A percentile compares a stretch with the other conserved stretches of the same genome.
phyloP scores from a whole-genome alignment of 2,797 vertebrate genomes.

The Jordanella pulchra region DNA sequence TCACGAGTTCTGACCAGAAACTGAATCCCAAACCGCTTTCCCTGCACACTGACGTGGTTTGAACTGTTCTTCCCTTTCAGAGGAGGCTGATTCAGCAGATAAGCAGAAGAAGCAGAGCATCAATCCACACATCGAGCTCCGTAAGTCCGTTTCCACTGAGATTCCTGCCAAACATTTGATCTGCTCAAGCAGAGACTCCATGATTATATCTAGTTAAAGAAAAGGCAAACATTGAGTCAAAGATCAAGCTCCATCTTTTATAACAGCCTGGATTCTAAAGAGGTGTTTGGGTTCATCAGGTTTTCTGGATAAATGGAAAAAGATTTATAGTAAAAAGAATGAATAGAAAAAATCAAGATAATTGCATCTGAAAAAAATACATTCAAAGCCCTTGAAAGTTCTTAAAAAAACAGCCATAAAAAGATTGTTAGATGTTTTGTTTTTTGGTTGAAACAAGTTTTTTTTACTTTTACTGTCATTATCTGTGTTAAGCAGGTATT shows the following conservation, averaged over 20 bases:
- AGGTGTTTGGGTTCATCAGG: not conserved
- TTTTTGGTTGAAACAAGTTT: too few species aligned
- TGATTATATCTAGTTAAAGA: too few species aligned
- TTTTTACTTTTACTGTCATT: too few species aligned
- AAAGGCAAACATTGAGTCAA: not conserved
- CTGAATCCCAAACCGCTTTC: not conserved
- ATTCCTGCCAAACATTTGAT: not conserved
- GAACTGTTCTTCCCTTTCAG: conserved; percentile 62
- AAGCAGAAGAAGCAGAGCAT: conserved; percentile 90
- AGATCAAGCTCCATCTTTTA: not conserved
- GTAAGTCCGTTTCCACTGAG: conserved; percentile 78
- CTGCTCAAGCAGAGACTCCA: not conserved
- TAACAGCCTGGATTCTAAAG: not conserved
- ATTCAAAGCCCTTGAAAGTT: too few species aligned
- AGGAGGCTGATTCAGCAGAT: conserved; percentile 87
- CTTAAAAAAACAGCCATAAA: too few species aligned
- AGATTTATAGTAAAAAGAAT: not conserved
- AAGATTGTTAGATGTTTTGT: too few species aligned
- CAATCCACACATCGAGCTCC: conserved; percentile 96
- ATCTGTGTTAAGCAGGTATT: too few species aligned
- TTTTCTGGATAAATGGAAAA: not conserved
- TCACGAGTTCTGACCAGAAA: fast-evolving
- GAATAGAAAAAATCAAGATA: not conserved
- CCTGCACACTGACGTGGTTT: not conserved
- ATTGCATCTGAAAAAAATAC: too few species aligned